Evolutionary conservation across 2,113 vertebrate genomes (phyloP).

Genomic region (Oophaga pumilio): DNA sequence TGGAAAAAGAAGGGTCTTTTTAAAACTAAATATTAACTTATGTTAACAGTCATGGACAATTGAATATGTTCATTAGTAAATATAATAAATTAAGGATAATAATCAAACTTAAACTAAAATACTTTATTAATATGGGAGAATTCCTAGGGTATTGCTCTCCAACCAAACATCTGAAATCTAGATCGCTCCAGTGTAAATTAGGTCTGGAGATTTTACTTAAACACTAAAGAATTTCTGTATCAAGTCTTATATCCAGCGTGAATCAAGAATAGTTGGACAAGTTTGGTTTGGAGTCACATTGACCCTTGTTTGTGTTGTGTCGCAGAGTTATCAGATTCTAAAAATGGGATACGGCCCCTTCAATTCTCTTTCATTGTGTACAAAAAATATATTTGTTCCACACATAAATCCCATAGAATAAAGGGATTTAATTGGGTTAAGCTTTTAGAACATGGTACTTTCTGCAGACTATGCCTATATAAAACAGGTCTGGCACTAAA

Average conservation of each 20-base stretch:
- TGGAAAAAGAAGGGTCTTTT: conserved; percentile 86
- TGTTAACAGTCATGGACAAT: conserved; percentile 68
- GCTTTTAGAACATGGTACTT: not conserved
- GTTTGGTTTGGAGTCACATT: not conserved
- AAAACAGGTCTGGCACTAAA: not conserved
- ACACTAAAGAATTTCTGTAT: not conserved
- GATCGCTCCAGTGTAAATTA: not conserved
- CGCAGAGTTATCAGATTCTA: too few species aligned
- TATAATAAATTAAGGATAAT: conserved; percentile 21
- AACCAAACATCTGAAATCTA: not conserved
- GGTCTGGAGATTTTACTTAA: not conserved
- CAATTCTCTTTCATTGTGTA: too few species aligned
- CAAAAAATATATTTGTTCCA: too few species aligned
- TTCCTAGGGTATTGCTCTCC: not conserved
- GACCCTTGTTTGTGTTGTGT: not conserved
- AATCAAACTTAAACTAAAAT: not conserved
- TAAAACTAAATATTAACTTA: conserved; percentile 74
- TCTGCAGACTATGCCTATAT: not conserved
- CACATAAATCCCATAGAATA: too few species aligned
- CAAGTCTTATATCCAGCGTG: not conserved
- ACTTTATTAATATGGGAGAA: not conserved
- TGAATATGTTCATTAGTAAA: conserved; percentile 24
- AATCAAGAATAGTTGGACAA: not conserved
- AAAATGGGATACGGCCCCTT: too few species aligned
- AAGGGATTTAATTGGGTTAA: too few species aligned